phyloP scores from a whole-genome alignment of 2,113 vertebrate genomes.

The pig (Sus scrofa) region T2T-Sscrofa CM000829.6:50399501-50400000 shows the following conservation, averaged over 20 bases:
- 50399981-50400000: constrained; percentile 67
- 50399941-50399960: background rate
- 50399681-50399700: constrained; percentile 5
- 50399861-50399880: background rate
- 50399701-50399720: background rate
- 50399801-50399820: background rate
- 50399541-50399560: background rate
- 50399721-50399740: background rate
- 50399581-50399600: background rate
- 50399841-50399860: constrained; percentile 39
- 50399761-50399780: background rate
- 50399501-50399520: background rate
- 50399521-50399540: background rate
- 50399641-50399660: background rate
- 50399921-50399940: background rate
- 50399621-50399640: constrained; percentile 21
- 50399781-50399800: background rate
- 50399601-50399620: background rate
- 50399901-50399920: background rate
- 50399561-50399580: background rate
- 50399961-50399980: constrained; percentile 23
- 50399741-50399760: constrained; percentile 1
- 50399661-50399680: background rate
- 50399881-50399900: background rate
- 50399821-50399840: background rate